Conservation (phyloP, 2,888 invertebrate species). For the Brachylomia viminalis region DNA sequence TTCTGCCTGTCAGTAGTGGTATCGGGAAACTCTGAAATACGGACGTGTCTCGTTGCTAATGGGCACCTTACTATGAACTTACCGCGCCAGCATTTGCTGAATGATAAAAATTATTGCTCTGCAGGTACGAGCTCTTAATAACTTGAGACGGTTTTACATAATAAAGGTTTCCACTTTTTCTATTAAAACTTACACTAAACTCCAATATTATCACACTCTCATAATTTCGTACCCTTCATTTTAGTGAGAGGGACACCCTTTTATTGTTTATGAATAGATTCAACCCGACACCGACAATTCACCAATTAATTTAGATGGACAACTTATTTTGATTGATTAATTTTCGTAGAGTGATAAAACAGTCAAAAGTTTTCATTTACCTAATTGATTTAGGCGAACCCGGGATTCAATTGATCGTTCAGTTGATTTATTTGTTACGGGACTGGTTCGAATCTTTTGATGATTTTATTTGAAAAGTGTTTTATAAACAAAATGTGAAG, state of each 20-base stretch:
- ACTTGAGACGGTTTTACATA: too few species aligned
- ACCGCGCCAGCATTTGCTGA: background rate
- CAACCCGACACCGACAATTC: constrained; percentile 26
- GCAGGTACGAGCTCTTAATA: background rate
- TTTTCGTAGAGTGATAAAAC: constrained; percentile 37
- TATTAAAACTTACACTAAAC: constrained; percentile 33
- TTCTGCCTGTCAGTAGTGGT: background rate
- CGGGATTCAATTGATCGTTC: constrained; percentile 21
- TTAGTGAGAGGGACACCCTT: constrained; percentile 66
- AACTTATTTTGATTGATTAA: constrained; percentile 54
- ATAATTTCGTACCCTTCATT: constrained; percentile 58
- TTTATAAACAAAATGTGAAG: background rate
- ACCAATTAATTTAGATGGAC: constrained; percentile 55
- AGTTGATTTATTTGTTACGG: constrained; percentile 30
- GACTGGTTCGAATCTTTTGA: background rate
- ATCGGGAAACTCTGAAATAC: background rate
- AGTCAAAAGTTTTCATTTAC: constrained; percentile 43
- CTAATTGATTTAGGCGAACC: constrained; percentile 21
- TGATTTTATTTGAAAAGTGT: background rate
- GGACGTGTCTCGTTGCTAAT: background rate
- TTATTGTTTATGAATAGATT: constrained; percentile 67
- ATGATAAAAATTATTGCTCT: background rate
- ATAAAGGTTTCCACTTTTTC: background rate
- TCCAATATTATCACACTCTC: constrained; percentile 22
- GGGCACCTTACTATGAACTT: background rate